A percentile compares a stretch with the other conserved stretches of the same genome.
Conservation (phyloP, 2,113 vertebrate genomes). For the Murina feae region DNA sequence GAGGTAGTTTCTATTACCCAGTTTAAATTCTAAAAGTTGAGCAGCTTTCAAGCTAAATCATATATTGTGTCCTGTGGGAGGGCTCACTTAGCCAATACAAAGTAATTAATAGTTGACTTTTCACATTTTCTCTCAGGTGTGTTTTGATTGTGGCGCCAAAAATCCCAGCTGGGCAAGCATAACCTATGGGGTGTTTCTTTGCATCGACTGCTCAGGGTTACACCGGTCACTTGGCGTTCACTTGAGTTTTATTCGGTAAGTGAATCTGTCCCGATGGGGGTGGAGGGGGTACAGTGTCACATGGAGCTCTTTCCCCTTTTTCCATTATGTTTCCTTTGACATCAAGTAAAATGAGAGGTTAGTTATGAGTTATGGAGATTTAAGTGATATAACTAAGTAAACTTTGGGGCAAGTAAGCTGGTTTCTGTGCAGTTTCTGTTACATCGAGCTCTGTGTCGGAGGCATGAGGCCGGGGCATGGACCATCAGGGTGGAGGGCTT, state of each 20-base stretch:
- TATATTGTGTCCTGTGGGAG: fast-evolving
- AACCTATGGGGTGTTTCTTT: slow-evolving; percentile 95
- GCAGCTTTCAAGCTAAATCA: neutral
- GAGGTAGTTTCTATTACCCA: neutral
- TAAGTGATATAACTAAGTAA: neutral
- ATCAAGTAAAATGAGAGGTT: neutral
- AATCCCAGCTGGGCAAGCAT: slow-evolving; percentile 99
- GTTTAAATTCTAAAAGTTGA: neutral
- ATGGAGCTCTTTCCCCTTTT: neutral
- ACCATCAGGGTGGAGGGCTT: neutral
- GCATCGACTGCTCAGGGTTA: slow-evolving; percentile 95
- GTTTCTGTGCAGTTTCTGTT: fast-evolving
- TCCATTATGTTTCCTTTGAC: neutral
- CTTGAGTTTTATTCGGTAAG: slow-evolving; percentile 93
- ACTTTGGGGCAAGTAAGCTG: neutral
- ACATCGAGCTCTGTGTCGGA: neutral
- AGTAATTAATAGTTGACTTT: no score
- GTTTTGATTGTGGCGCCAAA: slow-evolving; percentile 95
- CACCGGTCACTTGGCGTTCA: slow-evolving; percentile 97
- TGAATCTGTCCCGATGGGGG: fast-evolving
- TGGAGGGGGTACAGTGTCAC: fast-evolving
- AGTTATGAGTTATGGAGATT: neutral
- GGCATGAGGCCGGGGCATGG: fast-evolving
- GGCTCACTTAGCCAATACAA: neutral
- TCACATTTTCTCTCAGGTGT: slow-evolving; percentile 81